These are phyloP conservation scores for Pollenia labialis DNA, from an alignment of 2,888 invertebrate genomes.

Conservation along the genomic window DNA sequence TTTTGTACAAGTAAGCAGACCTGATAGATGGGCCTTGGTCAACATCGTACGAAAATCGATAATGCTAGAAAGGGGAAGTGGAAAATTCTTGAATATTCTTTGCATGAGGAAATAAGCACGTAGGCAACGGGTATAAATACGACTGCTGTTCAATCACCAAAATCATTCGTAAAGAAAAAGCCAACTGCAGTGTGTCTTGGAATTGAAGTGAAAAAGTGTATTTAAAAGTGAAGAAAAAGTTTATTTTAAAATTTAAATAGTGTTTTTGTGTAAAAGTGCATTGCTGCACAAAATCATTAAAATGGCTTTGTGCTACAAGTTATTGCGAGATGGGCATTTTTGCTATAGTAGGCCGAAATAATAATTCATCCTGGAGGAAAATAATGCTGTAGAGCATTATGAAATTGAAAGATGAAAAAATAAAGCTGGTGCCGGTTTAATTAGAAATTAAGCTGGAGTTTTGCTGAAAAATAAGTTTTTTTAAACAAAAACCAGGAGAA, in stretches of 20 bases:
- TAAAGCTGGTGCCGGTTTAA: not conserved
- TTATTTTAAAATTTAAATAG: not conserved
- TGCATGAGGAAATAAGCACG: slow-evolving; percentile 35
- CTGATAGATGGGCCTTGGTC: too few species aligned
- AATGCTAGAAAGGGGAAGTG: slow-evolving; percentile 57
- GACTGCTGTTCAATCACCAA: not conserved
- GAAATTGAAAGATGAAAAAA: slow-evolving; percentile 20
- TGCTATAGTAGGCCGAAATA: slow-evolving; percentile 27
- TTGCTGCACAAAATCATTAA: not conserved
- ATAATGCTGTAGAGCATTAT: slow-evolving; percentile 40
- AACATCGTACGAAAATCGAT: slow-evolving; percentile 57
- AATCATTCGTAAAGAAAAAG: slow-evolving; percentile 49
- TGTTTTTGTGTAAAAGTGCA: slow-evolving; percentile 5
- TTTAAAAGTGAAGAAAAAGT: slow-evolving; percentile 4
- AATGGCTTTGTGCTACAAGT: slow-evolving; percentile 30
- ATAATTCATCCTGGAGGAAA: not conserved
- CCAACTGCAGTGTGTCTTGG: slow-evolving; percentile 17
- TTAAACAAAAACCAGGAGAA: slow-evolving; percentile 5
- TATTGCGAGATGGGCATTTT: slow-evolving; percentile 20
- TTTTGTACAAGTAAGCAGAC: too few species aligned
- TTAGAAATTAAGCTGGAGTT: not conserved
- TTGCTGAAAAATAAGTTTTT: not conserved
- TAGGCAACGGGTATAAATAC: slow-evolving; percentile 67
- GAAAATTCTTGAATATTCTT: slow-evolving; percentile 66
- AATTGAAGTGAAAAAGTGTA: slow-evolving; percentile 38